These are phyloP conservation scores for Stichopus horrens DNA, from an alignment of 53 echinoderm and acorn worm species.

Conservation along the genomic window DNA sequence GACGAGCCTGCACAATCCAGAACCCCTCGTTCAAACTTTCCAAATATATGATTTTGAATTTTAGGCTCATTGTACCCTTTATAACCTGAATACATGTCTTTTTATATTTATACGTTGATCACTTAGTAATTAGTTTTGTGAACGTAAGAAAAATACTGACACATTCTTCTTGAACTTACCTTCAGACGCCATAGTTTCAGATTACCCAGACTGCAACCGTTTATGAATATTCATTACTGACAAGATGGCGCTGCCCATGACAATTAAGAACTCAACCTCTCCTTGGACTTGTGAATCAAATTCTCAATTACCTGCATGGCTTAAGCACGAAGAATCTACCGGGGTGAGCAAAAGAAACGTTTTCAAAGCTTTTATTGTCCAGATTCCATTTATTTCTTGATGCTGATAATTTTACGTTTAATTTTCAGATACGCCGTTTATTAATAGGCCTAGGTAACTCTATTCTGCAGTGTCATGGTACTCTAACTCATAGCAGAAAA, in stretches of 20 bases:
- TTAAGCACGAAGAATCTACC: conserved; percentile 72
- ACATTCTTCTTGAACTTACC: conserved; percentile 46
- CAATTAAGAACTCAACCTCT: conserved; percentile 26
- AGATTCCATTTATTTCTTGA: too few species aligned
- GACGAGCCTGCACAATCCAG: conserved; percentile 37
- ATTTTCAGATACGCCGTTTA: too few species aligned
- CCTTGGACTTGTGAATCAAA: conserved; percentile 68
- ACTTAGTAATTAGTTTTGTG: not conserved
- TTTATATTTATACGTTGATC: not conserved
- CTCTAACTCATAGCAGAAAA: too few species aligned
- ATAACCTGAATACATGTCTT: not conserved
- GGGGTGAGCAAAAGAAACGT: conserved; percentile 59
- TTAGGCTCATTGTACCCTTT: not conserved
- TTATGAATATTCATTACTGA: conserved; percentile 19
- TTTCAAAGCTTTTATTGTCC: too few species aligned
- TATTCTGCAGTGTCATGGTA: too few species aligned
- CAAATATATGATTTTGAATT: conserved; percentile 6
- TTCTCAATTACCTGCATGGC: conserved; percentile 82
- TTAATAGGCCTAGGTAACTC: too few species aligned
- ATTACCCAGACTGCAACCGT: not conserved
- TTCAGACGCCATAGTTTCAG: conserved; percentile 72
- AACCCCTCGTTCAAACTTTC: conserved; percentile 41
- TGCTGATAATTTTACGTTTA: too few species aligned
- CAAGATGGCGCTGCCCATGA: conserved; percentile 91
- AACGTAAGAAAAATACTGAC: not conserved